A percentile compares a stretch with the other conserved stretches of the same genome.
Conservation (phyloP, 2,888 invertebrate genomes). For the Drosophila buzzatii region DNA sequence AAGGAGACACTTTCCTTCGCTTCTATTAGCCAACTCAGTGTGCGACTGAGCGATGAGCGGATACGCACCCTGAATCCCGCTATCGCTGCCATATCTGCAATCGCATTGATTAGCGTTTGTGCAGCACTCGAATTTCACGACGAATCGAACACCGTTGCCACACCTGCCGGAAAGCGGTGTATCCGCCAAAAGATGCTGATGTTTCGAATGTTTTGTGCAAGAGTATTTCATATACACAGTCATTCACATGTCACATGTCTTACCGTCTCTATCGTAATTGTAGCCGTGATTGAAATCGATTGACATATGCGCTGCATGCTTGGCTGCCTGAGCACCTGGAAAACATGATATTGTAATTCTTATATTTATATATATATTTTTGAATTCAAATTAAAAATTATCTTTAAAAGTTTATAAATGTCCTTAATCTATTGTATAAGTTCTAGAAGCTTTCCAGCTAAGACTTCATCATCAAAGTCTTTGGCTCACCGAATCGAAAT, state of each 20-base stretch:
- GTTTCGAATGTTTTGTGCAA: not conserved
- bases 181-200: not conserved
- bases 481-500: not conserved
- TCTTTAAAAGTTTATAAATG: not conserved
- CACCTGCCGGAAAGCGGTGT: conserved; percentile 69
- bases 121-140: conserved; percentile 31
- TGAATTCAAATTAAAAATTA: not conserved
- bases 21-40: conserved; percentile 10
- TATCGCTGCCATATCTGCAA: conserved; percentile 28
- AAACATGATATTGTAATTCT: not conserved
- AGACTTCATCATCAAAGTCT: not conserved
- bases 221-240: not conserved
- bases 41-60: conserved; percentile 1
- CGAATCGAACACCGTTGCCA: conserved; percentile 47
- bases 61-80: conserved; percentile 24
- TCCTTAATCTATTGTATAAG: not conserved
- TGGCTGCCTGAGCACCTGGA: not conserved
- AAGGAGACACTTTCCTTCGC: conserved; percentile 40
- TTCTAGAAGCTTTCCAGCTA: not conserved
- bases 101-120: conserved; percentile 59
- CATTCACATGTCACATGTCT: conserved; percentile 1
- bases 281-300: conserved; percentile 11
- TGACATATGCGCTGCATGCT: not conserved
- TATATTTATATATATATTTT: no score
- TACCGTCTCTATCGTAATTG: not conserved